Conservation (phyloP, 2,113 vertebrate genomes). For the Lipotes vexillifer region DNA sequence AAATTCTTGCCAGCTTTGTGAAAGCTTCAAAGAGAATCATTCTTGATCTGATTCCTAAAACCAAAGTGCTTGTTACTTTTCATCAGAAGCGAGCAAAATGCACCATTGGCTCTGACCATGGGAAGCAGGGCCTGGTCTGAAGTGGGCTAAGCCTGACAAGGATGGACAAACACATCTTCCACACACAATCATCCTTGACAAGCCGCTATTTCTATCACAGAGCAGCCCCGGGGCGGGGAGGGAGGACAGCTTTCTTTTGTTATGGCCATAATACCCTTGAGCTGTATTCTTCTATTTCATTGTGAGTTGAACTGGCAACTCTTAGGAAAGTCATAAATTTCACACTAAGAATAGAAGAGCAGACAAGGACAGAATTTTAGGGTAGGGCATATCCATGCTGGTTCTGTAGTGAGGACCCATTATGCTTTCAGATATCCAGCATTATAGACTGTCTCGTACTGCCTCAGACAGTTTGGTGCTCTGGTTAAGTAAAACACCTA, state of each 20-base stretch:
- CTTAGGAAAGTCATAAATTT: not conserved
- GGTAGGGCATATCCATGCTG: rapidly evolving
- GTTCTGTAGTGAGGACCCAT: not conserved
- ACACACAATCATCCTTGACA: constrained; percentile 22
- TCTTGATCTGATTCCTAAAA: constrained; percentile 45
- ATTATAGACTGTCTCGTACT: not conserved
- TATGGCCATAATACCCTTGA: not conserved
- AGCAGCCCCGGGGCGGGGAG: not conserved
- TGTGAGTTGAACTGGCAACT: not conserved
- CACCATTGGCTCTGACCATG: not conserved
- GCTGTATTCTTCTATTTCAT: not conserved
- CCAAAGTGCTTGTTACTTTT: constrained; percentile 43
- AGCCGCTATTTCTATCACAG: not conserved
- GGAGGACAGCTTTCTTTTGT: not conserved
- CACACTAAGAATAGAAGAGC: not conserved
- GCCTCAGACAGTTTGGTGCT: not conserved
- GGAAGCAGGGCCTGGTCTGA: not conserved
- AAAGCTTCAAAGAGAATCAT: constrained; percentile 66
- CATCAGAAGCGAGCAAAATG: constrained; percentile 28
- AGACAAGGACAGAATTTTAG: not conserved
- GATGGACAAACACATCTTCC: not conserved
- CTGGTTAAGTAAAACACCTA: not conserved
- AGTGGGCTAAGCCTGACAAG: not conserved
- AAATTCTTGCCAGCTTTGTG: constrained; percentile 62
- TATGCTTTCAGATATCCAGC: not conserved